Percentiles rank a stretch among this genome's conserved stretches.
Conservation (phyloP, 2,797 vertebrate species). For the Sebastes dallii region DNA sequence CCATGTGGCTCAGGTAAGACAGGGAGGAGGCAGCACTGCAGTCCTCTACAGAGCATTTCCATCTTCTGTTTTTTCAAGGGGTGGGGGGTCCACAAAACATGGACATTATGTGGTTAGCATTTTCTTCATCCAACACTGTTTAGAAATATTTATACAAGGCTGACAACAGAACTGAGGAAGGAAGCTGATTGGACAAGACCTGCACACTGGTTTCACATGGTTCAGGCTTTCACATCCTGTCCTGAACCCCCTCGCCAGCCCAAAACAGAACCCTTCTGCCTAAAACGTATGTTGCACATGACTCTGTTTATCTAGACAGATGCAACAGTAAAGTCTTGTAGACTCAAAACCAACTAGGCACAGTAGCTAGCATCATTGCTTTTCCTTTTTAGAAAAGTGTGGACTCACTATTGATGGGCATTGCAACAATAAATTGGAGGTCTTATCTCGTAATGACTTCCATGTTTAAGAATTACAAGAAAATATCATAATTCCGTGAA, state of each 20-base stretch:
- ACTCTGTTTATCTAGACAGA: no score
- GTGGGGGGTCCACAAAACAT: neutral
- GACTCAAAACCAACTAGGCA: no score
- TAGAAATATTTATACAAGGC: no score
- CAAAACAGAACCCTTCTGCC: neutral
- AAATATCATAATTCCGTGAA: no score
- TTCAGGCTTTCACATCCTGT: neutral
- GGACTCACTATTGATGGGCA: no score
- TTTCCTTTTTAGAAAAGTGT: no score
- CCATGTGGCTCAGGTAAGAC: slow-evolving; percentile 92
- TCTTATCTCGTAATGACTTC: neutral
- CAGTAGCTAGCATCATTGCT: no score
- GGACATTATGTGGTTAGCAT: neutral
- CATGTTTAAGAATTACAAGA: neutral
- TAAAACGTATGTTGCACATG: no score
- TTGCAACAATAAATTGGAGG: neutral
- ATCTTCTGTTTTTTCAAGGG: neutral
- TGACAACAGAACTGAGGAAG: no score
- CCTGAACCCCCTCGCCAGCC: neutral
- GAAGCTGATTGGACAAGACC: neutral
- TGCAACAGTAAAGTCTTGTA: no score
- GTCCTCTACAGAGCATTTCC: neutral
- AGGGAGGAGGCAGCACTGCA: neutral
- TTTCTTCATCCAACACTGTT: no score
- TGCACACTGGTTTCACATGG: neutral